Evolutionary conservation across 2,113 vertebrate genomes (phyloP), one percentile per base, ranked within the genome.

Genomic region (Meleagris gallopavo): DNA sequence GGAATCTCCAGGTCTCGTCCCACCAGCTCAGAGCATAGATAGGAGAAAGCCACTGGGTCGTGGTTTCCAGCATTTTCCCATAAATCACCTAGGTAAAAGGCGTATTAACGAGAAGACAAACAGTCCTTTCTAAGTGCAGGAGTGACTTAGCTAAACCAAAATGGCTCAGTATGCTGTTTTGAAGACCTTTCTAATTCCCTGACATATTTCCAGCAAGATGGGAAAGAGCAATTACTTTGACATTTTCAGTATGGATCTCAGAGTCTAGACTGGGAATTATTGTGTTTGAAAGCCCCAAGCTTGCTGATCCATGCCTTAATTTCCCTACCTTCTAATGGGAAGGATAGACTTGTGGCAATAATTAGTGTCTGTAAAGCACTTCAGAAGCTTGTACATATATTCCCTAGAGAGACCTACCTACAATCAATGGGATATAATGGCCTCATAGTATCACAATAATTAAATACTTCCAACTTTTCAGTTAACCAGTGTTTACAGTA

Each of bases 381-480:
- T 95, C 55, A 86, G 52, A 71, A 84, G 50, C 65, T 94, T 74
- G 41, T 71, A 74, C 61, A 64, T 41, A 13, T 43, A 67, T 86
- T 94, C 94, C 90, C 95, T 88, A 57, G 92, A 88, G 96, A 19
- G 65, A 83, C 75, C 76, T 95, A 96, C 88, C 83, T 96, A 88
- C 80, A 96, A 86, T 96, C 96, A 96, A 93, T 96, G 86, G 76
- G 73, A 55, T 90, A 75, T 93, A 95, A 96, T 96, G 92, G 86
- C 83, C 50, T 94, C 43, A 75, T 86, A 95, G 77, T 86, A 92
- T 94, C 70, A 90, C 83, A 88, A 93, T 95, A 96, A 96, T 96
- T 95, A 95, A 96, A 96, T 94, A 69, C 92, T 94, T 96, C 86
- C 73, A 95, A 30, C 86, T 86, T 76, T 64, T 66, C 75, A 62